Evolutionary conservation across 2,113 vertebrate species (phyloP), one percentile per base, ranked within the genome.

Genomic region (Poecilia latipinna): DNA sequence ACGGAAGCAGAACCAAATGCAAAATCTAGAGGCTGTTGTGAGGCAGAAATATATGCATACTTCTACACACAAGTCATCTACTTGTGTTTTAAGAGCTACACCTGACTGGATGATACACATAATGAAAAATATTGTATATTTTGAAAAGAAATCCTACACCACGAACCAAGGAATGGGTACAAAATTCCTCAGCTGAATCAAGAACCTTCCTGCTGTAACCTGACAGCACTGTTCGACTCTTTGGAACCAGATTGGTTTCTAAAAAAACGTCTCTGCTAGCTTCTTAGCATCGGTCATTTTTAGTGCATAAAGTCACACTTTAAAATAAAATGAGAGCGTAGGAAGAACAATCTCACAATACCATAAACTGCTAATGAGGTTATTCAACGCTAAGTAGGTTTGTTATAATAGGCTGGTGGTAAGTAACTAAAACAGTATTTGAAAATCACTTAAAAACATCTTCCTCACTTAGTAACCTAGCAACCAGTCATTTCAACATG

Each of bases 401-500:
- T 69, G 4, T 19, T 70, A n/a, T 26, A 67, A 6, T 70, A 8
- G 31, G n/a, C 33, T 19, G 1, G 63, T 8, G 13, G 12, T 48
- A 72, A 48, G 28, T 66, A 42, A 24, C 31, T 26, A 33, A 42
- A 69, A 79, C 17, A 32, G 11, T 69, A 22, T 74, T 69, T 26
- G 80, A 82, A 26, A 51, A 69, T 11, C 80, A 77, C 57, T 70
- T 13, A 33, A 42, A 64, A 57, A 57, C 22, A 57, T 66, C 19
- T 63, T 61, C 72, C 74, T 79, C 88, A 84, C 82, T 88, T 84
- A 77, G 90, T 90, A 90, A 79, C 88, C 77, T 91, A 90, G 93
- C 91, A 93, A 94, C 93, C 48, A 70, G 28, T 71, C 77, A 93
- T 92, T 77, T 89, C 86, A 91, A 91, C 85, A 90, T 81, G 76